phyloP scores from a whole-genome alignment of 2,888 invertebrate species.

The Cheilosia impressa region DNA sequence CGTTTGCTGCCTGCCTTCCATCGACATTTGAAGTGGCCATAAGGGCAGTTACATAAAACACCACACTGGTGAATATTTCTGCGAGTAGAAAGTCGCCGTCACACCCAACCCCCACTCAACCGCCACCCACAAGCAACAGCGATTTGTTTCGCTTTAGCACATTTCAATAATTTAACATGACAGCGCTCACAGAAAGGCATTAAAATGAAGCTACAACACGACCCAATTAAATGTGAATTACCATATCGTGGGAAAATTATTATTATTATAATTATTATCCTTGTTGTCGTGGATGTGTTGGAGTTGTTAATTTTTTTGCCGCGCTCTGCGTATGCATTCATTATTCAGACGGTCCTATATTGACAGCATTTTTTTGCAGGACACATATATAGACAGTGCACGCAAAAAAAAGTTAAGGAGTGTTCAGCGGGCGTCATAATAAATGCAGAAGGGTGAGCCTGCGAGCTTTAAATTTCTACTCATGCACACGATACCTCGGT shows the following conservation, averaged over 20 bases:
- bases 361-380: background rate
- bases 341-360: slow-evolving; percentile 21
- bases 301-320: slow-evolving; percentile 12
- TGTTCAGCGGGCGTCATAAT: slow-evolving; percentile 13
- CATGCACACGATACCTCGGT: background rate
- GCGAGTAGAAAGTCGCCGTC: too few relatives aligned
- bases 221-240: slow-evolving; percentile 66
- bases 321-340: slow-evolving; percentile 51
- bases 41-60: too few relatives aligned
- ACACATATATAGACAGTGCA: background rate
- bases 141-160: background rate
- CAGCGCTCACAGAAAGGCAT: slow-evolving; percentile 38
- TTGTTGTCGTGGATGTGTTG: slow-evolving; percentile 36
- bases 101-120: background rate
- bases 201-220: slow-evolving; percentile 39
- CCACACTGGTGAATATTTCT: too few relatives aligned
- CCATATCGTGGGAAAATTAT: slow-evolving; percentile 50
- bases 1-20: too few relatives aligned
- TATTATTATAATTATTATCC: slow-evolving; percentile 53
- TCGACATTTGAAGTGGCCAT: too few relatives aligned
- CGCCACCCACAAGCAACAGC: background rate
- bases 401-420: slow-evolving; percentile 8
- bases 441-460: slow-evolving; percentile 4
- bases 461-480: background rate
- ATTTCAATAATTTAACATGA: slow-evolving; percentile 41